A percentile compares a stretch with the other conserved stretches of the same genome.
Evolutionary conservation across 2,888 invertebrate species (phyloP).

Genomic region (Coecobrya sp.): DNA sequence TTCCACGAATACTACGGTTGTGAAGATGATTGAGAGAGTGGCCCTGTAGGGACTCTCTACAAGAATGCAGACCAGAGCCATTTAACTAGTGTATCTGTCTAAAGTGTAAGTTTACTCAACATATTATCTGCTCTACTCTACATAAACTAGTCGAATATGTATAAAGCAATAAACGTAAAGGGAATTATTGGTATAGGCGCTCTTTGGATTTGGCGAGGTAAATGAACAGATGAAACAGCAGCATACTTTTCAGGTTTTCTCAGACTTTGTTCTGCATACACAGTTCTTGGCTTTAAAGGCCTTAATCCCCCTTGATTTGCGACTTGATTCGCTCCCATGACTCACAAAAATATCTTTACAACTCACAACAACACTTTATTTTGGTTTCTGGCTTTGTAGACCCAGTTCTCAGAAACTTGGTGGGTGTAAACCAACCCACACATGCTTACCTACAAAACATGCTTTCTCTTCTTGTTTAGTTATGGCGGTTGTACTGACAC

Average conservation of each 20-base stretch:
- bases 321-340: conserved; percentile 72
- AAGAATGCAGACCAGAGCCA: neutral
- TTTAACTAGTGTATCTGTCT: conserved; percentile 38
- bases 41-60: conserved; percentile 15
- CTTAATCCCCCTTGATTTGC: conserved; percentile 75
- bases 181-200: neutral
- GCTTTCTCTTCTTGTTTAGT: no score
- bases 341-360: conserved; percentile 59
- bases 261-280: conserved; percentile 23
- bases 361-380: conserved; percentile 22
- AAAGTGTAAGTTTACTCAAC: neutral
- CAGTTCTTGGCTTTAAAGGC: conserved; percentile 55
- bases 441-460: conserved; percentile 2
- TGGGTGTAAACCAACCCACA: neutral
- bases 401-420: neutral
- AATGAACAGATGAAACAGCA: neutral
- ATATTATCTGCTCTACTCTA: conserved; percentile 55
- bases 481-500: no score
- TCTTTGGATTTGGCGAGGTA: neutral
- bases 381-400: conserved; percentile 34
- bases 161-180: conserved; percentile 55
- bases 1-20: no score
- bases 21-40: conserved; percentile 4
- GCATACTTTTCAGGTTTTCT: neutral
- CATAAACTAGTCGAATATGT: conserved; percentile 33